These are phyloP conservation scores for Lipotes vexillifer DNA, from an alignment of 2,113 vertebrate species.

Conservation along the genomic window DNA sequence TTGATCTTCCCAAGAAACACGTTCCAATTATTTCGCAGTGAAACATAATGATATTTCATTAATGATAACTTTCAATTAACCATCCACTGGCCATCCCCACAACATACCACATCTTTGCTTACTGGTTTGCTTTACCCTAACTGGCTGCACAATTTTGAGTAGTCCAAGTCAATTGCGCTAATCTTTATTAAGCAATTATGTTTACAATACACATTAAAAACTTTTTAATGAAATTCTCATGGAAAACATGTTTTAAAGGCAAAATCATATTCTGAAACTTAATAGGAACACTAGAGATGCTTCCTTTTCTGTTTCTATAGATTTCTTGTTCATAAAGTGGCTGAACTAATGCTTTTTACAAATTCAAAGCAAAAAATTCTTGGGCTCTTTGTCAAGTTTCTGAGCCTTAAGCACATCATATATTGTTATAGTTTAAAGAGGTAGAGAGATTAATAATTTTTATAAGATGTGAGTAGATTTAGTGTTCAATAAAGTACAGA, in stretches of 20 bases:
- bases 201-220: neutral
- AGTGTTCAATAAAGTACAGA: conserved; percentile 34
- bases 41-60: neutral
- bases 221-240: neutral
- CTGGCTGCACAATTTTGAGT: neutral
- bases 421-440: neutral
- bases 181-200: neutral
- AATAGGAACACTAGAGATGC: neutral
- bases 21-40: neutral
- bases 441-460: neutral
- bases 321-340: neutral
- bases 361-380: neutral
- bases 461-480: neutral
- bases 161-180: neutral
- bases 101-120: neutral
- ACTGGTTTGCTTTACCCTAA: neutral
- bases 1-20: neutral
- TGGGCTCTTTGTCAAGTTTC: conserved; percentile 23
- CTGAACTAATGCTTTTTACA: neutral
- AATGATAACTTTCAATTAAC: neutral
- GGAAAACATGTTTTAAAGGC: neutral
- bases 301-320: neutral
- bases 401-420: neutral
- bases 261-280: neutral
- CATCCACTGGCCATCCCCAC: neutral